Percentiles rank a stretch among this genome's conserved stretches.
Conservation (phyloP, 2,113 vertebrate genomes). For the Hystrix brachyura region DNA sequence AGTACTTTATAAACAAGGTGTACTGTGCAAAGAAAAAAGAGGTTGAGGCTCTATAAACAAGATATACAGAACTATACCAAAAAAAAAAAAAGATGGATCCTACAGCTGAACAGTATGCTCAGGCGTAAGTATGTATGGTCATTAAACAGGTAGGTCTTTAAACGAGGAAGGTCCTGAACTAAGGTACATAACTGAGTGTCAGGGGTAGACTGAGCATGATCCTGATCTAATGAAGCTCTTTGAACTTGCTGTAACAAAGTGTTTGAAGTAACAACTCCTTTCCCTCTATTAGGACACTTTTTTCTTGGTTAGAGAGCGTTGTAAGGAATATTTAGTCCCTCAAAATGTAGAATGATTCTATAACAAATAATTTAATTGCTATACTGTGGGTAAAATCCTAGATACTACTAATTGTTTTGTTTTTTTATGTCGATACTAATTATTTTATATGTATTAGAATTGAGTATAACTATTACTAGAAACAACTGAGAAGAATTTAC, state of each 20-base stretch:
- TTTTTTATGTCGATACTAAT: not conserved
- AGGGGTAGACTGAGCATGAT: not conserved
- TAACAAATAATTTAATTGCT: not conserved
- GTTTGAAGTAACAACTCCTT: slow-evolving; percentile 10
- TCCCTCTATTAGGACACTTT: not conserved
- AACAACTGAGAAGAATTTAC: slow-evolving; percentile 25
- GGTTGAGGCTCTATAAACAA: not conserved
- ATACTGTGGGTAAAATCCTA: not conserved
- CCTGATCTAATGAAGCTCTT: not conserved
- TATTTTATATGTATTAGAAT: not conserved
- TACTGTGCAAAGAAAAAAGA: not conserved
- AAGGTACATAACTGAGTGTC: not conserved
- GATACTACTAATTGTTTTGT: not conserved
- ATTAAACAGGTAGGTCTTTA: not conserved
- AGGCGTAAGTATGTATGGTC: not conserved
- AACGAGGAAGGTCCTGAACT: not conserved
- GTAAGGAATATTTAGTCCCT: not conserved
- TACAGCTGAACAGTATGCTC: not conserved
- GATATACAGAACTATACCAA: not conserved
- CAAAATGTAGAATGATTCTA: not conserved
- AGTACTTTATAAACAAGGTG: not conserved
- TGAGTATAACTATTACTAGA: not conserved
- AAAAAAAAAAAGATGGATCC: not conserved
- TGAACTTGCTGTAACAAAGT: not conserved
- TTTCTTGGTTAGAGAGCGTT: not conserved